phyloP scores from a whole-genome alignment of 2,888 invertebrate genomes.

The Chironomus riparius region DNA sequence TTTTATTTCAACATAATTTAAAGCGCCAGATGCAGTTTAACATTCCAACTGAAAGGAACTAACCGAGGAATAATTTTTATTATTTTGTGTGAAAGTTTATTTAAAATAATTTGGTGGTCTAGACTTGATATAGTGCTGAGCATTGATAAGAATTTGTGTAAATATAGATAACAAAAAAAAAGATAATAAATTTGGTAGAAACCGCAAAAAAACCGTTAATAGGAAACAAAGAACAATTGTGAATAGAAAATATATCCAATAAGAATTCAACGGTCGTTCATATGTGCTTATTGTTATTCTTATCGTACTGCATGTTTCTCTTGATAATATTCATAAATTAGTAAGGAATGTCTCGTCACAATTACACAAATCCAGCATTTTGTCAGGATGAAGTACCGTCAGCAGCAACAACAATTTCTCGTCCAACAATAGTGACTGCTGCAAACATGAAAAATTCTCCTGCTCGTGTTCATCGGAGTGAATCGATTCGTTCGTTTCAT shows the following conservation, averaged over 20 bases:
- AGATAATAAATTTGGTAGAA: not conserved
- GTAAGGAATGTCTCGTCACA: slow-evolving; percentile 39
- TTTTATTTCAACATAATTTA: not conserved
- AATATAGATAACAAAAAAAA: not conserved
- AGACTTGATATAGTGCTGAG: not conserved
- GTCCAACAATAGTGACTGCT: slow-evolving; percentile 32
- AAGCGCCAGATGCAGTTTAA: slow-evolving; percentile 27
- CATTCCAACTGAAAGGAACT: slow-evolving; percentile 8
- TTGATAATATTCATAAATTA: slow-evolving; percentile 5
- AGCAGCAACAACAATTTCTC: slow-evolving; percentile 39
- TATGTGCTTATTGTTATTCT: slow-evolving; percentile 3
- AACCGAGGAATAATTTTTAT: not conserved
- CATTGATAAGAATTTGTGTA: not conserved
- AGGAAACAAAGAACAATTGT: not conserved
- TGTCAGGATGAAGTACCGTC: slow-evolving; percentile 57
- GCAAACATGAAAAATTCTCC: slow-evolving; percentile 38
- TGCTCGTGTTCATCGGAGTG: slow-evolving; percentile 44
- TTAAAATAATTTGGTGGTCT: not conserved
- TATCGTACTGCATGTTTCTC: slow-evolving; percentile 9
- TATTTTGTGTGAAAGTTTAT: not conserved
- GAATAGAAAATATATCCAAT: slow-evolving; percentile 7
- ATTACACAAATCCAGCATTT: slow-evolving; percentile 72
- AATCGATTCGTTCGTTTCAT: slow-evolving; percentile 41
- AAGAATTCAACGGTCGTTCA: slow-evolving; percentile 8
- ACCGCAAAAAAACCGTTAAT: not conserved